phyloP scores from a whole-genome alignment of 2,113 vertebrate genomes.

The Tupaia tana region DNA sequence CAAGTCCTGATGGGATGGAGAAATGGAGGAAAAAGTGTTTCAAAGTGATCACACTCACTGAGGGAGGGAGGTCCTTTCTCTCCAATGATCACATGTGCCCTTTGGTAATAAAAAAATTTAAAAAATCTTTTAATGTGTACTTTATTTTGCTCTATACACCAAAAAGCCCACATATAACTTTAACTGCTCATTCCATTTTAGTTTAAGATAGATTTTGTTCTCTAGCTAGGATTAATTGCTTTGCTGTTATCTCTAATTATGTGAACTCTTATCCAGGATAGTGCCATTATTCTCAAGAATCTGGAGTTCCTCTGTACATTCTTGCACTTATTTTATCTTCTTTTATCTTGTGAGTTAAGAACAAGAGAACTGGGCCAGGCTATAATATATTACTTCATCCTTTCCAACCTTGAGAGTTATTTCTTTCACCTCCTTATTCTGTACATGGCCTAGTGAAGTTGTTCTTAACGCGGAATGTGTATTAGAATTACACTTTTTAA shows the following conservation, averaged over 20 bases:
- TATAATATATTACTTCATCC: background rate
- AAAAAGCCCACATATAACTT: background rate
- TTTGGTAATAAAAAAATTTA: too few relatives aligned
- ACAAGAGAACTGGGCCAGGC: background rate
- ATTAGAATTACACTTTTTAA: background rate
- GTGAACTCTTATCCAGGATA: background rate
- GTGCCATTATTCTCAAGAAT: background rate
- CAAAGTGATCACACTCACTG: too few relatives aligned
- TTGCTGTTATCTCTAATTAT: conserved; percentile 31
- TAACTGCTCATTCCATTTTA: background rate
- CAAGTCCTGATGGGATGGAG: too few relatives aligned
- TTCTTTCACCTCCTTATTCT: background rate
- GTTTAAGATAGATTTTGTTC: conserved; percentile 6
- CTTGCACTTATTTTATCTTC: background rate
- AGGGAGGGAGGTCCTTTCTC: too few relatives aligned
- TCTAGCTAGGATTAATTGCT: conserved; percentile 45
- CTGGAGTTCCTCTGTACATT: conserved; percentile 1
- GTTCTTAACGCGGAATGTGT: background rate
- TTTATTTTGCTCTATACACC: background rate
- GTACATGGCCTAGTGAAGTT: background rate
- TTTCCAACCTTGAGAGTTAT: background rate
- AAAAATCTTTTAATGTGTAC: background rate
- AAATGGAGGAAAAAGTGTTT: too few relatives aligned
- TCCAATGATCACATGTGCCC: too few relatives aligned
- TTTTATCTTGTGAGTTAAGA: conserved; percentile 46